Evolutionary conservation across 2,113 vertebrate genomes (phyloP), one percentile per base, ranked within the genome.

Genomic region (Oreochromis tanganicae): DNA sequence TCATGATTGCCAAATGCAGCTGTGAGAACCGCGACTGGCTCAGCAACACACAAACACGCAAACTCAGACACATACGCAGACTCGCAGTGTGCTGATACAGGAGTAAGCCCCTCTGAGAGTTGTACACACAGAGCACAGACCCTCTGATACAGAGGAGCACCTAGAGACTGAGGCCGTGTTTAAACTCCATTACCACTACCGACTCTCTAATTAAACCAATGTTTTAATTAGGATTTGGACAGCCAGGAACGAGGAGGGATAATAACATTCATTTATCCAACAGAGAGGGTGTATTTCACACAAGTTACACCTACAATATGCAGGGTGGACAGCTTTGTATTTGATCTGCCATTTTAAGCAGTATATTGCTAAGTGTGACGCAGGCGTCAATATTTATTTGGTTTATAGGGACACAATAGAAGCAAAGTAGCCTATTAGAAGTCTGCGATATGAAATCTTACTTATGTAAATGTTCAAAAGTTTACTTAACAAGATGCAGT

Each of bases 171-270:
- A 56, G 41, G 81, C 93, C 86, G 88, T 92, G 91, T 95, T 96
- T 95, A 95, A 96, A 95, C 94, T 94, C 93, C 86, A 96, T 96
- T 95, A 96, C 87, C 88, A 92, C 85, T 82, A 79, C 75, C 79
- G 89, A 89, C 87, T 85, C 91, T 84, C 88, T 95, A 96, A 96
- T 96, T 96, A 96, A 95, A 95, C 88, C 92, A 90, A 86, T 93
- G 91, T 95, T 95, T 93, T 96, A 96, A 96, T 96, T 96, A 96
- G 91, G 94, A 95, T 95, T 95, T 94, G 86, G 91, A 91, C 91
- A 85, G 92, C 80, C 27, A 90, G 87, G 85, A 91, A 92, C 73
- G 82, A 91, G 91, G 63, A 89, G 81, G 87, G 85, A 92, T 95
- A 91, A 93, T 94, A 90, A 89, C 16, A 75, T 92, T 90, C 84